Evolutionary conservation across 2,113 vertebrate genomes (phyloP).

Genomic region (Saguinus midas): DNA sequence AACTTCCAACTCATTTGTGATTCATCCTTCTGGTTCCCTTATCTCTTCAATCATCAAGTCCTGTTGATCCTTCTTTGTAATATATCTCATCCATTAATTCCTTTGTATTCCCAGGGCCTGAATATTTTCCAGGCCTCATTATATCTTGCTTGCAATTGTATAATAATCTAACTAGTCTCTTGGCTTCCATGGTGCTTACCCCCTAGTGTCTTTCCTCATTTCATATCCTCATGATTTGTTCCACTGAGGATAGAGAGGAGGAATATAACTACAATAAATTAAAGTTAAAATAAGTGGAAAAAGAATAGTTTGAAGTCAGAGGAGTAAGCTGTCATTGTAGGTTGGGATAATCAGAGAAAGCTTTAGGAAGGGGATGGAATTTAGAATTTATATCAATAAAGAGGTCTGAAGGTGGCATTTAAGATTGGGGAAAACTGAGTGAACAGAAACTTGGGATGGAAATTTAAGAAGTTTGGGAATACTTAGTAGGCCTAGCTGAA

Average conservation of each 20-base stretch:
- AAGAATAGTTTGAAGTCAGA: conserved; percentile 20
- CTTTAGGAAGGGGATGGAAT: conserved; percentile 18
- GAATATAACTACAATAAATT: not conserved
- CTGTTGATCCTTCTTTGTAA: conserved; percentile 2
- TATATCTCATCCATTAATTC: conserved; percentile 50
- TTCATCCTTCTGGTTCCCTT: conserved; percentile 41
- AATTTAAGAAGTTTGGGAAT: not conserved
- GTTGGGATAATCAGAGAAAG: not conserved
- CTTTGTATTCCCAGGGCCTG: conserved; percentile 20
- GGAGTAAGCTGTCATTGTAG: not conserved
- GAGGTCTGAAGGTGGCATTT: not conserved
- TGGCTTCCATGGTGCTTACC: conserved; percentile 18
- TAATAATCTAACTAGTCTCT: conserved; percentile 25
- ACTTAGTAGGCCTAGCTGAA: not conserved
- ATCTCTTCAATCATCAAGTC: conserved; percentile 34
- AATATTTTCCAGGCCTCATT: conserved; percentile 52
- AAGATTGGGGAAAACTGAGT: not conserved
- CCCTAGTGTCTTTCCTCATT: conserved; percentile 8
- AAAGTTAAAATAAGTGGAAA: conserved; percentile 31
- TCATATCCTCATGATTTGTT: conserved; percentile 4
- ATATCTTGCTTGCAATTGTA: conserved; percentile 19
- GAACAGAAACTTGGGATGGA: not conserved
- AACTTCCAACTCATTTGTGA: conserved; percentile 35
- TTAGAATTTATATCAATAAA: conserved; percentile 15
- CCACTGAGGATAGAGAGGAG: not conserved